Percentiles rank a stretch among this genome's conserved stretches.
phyloP scores from a whole-genome alignment of 2,888 invertebrate species.

The Epicampocera succincta region DNA sequence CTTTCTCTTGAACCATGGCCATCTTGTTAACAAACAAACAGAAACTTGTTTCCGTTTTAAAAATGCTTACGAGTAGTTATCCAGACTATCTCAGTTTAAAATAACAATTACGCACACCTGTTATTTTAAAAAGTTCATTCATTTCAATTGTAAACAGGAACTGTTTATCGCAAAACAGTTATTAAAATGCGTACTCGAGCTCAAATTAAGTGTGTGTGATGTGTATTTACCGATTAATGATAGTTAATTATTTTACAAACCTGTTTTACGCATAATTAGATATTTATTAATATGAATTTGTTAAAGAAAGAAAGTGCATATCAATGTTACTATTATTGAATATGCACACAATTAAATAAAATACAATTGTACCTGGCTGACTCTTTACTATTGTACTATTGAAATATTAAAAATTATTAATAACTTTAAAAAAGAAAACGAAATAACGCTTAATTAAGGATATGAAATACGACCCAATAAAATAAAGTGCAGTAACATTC shows the following conservation, averaged over 20 bases:
- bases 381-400: slow-evolving; percentile 34
- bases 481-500: too few relatives aligned
- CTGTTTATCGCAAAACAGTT: slow-evolving; percentile 1
- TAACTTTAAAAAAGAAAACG: too few relatives aligned
- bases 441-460: too few relatives aligned
- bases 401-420: slow-evolving; percentile 6
- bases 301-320: not conserved
- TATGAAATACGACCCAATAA: too few relatives aligned
- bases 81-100: slow-evolving; percentile 3
- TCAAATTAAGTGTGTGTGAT: not conserved
- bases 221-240: not conserved
- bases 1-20: slow-evolving; percentile 3
- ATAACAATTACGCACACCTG: slow-evolving; percentile 32
- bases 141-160: slow-evolving; percentile 23
- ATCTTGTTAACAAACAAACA: not conserved
- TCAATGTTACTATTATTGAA: too few relatives aligned
- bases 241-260: too few relatives aligned
- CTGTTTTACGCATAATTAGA: slow-evolving; percentile 20
- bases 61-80: not conserved
- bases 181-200: slow-evolving; percentile 11
- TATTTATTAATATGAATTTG: slow-evolving; percentile 7
- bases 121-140: not conserved
- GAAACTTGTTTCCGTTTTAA: slow-evolving; percentile 8
- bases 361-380: slow-evolving; percentile 57
- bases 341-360: not conserved